Evolutionary conservation across 2,113 vertebrate species (phyloP).

Genomic region (Charadrius vociferus): DNA sequence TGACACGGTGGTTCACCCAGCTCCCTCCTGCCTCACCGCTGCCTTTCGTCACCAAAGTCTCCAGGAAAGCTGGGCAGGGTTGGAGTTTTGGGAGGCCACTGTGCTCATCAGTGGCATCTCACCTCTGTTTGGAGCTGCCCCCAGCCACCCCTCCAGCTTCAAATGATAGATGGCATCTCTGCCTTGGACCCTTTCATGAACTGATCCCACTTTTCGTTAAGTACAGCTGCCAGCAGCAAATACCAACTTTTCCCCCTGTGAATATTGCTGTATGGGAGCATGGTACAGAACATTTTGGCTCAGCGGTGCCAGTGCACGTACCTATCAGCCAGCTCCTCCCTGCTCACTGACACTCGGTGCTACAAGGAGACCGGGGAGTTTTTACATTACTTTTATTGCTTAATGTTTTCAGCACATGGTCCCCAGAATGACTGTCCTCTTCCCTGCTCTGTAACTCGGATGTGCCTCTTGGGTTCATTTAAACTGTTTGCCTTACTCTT

Average conservation of each 20-base stretch:
- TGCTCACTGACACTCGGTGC: neutral
- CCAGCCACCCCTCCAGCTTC: neutral
- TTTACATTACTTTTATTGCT: neutral
- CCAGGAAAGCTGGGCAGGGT: neutral
- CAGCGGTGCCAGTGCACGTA: fast-evolving
- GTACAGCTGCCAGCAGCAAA: neutral
- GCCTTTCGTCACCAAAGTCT: neutral
- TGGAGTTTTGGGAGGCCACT: neutral
- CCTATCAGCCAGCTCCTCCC: neutral
- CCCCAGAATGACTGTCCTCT: neutral
- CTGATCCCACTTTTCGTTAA: fast-evolving
- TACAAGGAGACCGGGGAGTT: neutral
- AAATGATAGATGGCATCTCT: neutral
- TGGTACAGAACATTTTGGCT: neutral
- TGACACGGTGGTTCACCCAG: fast-evolving
- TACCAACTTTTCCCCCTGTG: neutral
- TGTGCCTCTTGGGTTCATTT: conserved; percentile 25
- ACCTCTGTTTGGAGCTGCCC: neutral
- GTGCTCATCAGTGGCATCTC: neutral
- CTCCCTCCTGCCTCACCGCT: neutral
- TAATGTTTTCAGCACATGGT: neutral
- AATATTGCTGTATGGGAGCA: neutral
- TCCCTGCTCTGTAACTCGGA: neutral
- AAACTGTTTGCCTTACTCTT: conserved; percentile 3
- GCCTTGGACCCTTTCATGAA: neutral